Conservation (phyloP, 2,888 invertebrate species). For the Augochlorella aurata region DNA sequence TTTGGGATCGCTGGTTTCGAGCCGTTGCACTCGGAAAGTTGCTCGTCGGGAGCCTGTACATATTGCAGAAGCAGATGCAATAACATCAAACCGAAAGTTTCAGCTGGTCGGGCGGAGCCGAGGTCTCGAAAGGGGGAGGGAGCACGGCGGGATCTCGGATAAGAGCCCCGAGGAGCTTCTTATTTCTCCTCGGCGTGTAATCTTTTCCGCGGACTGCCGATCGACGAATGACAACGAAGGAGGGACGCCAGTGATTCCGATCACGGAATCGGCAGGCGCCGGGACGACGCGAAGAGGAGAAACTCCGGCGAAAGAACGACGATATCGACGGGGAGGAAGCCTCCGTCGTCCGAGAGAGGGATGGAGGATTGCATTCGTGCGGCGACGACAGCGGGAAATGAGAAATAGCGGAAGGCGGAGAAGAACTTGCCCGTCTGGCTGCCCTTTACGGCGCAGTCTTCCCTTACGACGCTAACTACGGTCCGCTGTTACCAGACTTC, state of each 20-base stretch:
- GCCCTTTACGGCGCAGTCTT: constrained; percentile 23
- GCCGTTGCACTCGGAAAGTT: neutral
- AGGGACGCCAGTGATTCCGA: constrained; percentile 52
- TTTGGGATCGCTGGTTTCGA: neutral
- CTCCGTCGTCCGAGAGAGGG: neutral
- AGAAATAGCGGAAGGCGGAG: constrained; percentile 65
- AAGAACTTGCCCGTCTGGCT: constrained; percentile 37
- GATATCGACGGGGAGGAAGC: constrained; percentile 34
- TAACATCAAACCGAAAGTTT: neutral
- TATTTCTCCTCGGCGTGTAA: constrained; percentile 41
- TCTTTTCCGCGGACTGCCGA: constrained; percentile 34
- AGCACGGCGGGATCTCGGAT: constrained; percentile 7
- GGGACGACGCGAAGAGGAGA: constrained; percentile 44
- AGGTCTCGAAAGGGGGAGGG: neutral
- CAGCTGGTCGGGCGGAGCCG: neutral
- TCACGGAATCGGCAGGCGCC: constrained; percentile 64
- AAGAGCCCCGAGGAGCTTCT: constrained; percentile 15
- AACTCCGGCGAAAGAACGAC: constrained; percentile 30
- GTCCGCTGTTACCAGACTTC: constrained; percentile 31
- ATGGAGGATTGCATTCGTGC: constrained; percentile 53
- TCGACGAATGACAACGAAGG: constrained; percentile 41
- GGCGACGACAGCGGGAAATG: constrained; percentile 70
- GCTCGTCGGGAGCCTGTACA: neutral
- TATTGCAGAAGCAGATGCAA: neutral
- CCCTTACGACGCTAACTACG: constrained; percentile 52